Evolutionary conservation across 2,797 vertebrate genomes (phyloP).

Genomic region (Pteropus rufus): DNA sequence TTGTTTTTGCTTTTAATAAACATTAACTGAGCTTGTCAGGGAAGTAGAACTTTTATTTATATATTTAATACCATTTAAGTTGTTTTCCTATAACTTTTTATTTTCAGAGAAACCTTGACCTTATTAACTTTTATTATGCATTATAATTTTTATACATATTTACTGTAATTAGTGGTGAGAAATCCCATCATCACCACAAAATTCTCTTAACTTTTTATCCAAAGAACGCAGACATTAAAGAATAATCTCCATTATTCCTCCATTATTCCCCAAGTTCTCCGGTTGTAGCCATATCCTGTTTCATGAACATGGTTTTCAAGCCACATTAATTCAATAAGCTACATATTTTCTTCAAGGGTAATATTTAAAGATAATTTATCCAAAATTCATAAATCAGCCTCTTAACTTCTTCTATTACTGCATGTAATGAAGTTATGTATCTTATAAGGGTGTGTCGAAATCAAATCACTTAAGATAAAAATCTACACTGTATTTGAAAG

Average conservation of each 20-base stretch:
- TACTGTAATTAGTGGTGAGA: neutral
- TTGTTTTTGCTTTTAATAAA: neutral
- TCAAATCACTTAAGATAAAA: neutral
- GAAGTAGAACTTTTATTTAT: neutral
- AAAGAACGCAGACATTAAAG: neutral
- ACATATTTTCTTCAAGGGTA: neutral
- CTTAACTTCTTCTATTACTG: neutral
- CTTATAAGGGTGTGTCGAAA: neutral
- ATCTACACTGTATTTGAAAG: neutral
- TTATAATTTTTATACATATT: neutral
- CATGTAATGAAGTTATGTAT: neutral
- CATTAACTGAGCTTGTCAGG: neutral
- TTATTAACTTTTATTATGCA: neutral
- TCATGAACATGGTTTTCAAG: neutral
- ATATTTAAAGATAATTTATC: neutral
- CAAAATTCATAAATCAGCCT: neutral
- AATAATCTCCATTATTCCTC: neutral
- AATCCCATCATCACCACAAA: neutral
- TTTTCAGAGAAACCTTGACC: neutral
- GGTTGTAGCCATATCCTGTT: neutral
- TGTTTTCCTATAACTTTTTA: neutral
- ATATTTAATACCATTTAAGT: neutral
- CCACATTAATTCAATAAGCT: neutral
- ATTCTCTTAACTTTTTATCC: slow-evolving; percentile 4
- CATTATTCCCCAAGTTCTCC: slow-evolving; percentile 11